These are phyloP conservation scores for Apamea monoglypha DNA, from an alignment of 2,888 invertebrate species.

Conservation along the genomic window DNA sequence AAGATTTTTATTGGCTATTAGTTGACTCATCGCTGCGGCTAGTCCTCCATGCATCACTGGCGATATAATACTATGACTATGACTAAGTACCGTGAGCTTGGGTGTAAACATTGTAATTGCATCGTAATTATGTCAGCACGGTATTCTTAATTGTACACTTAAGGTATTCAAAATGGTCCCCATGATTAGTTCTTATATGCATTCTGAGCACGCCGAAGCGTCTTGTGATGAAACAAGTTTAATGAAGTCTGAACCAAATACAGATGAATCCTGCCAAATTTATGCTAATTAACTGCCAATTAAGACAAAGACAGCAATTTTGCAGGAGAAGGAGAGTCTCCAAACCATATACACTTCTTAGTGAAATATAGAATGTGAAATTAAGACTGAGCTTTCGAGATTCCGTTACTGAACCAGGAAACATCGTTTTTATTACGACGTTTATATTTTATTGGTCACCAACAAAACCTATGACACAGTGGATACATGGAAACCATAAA, in stretches of 20 bases:
- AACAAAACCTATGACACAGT: conserved; percentile 13
- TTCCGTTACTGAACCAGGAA: background rate
- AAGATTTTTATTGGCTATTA: conserved; percentile 28
- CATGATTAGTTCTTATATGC: conserved; percentile 32
- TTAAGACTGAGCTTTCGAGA: background rate
- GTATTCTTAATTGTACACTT: conserved; percentile 29
- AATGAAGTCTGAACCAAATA: background rate
- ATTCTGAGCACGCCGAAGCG: background rate
- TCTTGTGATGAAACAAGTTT: conserved; percentile 5
- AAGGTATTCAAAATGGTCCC: conserved; percentile 40
- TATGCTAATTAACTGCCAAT: too few species aligned
- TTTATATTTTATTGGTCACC: background rate
- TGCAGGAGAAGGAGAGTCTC: background rate
- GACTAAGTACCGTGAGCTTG: conserved; percentile 56
- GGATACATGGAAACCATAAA: conserved; percentile 1
- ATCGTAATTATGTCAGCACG: conserved; percentile 51
- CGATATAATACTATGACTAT: conserved; percentile 59
- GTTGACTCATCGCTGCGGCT: conserved; percentile 52
- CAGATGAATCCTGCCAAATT: background rate
- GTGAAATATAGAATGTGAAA: background rate
- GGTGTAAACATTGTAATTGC: conserved; percentile 58
- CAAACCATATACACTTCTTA: background rate
- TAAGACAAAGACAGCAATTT: background rate
- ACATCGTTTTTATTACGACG: background rate
- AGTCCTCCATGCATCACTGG: conserved; percentile 40